Conservation (phyloP, 1,140 invertebrate species). For the Pseudobourletiella spinata region DNA sequence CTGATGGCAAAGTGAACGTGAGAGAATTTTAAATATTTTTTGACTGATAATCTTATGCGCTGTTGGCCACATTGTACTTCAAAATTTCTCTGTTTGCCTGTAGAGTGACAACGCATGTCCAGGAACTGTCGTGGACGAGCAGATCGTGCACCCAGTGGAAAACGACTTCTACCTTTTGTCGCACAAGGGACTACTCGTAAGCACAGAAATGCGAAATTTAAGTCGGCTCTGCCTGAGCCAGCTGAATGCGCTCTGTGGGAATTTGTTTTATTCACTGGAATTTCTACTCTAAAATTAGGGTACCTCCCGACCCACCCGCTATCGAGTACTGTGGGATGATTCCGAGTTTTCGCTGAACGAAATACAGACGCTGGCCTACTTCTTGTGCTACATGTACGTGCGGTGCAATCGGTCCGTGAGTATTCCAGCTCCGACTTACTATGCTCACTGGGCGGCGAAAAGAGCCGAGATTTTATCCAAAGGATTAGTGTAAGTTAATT, state of each 20-base stretch:
- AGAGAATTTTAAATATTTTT: neutral
- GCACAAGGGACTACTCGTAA: slow-evolving; percentile 56
- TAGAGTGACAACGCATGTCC: slow-evolving; percentile 63
- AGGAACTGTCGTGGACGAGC: slow-evolving; percentile 71
- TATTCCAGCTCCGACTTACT: slow-evolving; percentile 88
- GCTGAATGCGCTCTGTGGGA: no score
- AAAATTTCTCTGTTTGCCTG: slow-evolving; percentile 40
- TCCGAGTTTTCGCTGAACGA: slow-evolving; percentile 60
- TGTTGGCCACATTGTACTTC: neutral
- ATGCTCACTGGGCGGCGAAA: slow-evolving; percentile 83
- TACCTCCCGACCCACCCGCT: slow-evolving; percentile 78
- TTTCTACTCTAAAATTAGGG: slow-evolving; percentile 45
- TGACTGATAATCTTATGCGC: neutral
- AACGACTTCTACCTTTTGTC: slow-evolving; percentile 78
- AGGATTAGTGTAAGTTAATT: slow-evolving; percentile 6
- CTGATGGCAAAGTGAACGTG: neutral
- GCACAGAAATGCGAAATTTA: slow-evolving; percentile 38
- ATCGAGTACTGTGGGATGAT: slow-evolving; percentile 74
- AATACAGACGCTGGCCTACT: slow-evolving; percentile 73
- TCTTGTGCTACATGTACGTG: slow-evolving; percentile 79
- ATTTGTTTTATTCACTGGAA: neutral
- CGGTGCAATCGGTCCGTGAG: slow-evolving; percentile 78
- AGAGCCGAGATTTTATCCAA: slow-evolving; percentile 41
- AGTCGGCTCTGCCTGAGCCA: neutral
- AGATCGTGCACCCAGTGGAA: slow-evolving; percentile 69